Conservation (phyloP, 92 coral and sea anemone species). For the Bergia puertoricense region DNA sequence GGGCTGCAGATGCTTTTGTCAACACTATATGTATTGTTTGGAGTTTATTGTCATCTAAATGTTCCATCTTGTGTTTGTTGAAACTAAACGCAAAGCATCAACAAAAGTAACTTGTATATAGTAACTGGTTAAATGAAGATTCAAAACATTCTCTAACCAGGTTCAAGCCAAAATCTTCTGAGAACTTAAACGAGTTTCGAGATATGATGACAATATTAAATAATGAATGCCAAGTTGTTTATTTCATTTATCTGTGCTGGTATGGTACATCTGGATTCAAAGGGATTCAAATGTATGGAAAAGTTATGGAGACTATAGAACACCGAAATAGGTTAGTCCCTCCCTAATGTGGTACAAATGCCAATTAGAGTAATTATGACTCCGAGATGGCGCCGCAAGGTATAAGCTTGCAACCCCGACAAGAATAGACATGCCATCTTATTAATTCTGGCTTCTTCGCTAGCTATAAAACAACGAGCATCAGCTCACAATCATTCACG, state of each 20-base stretch:
- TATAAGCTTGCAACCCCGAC: slow-evolving; percentile 3
- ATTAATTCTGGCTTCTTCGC: slow-evolving; percentile 4
- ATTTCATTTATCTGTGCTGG: background rate
- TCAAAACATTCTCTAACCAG: background rate
- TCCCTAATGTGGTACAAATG: background rate
- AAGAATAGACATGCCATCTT: slow-evolving; percentile 18
- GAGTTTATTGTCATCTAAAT: slow-evolving; percentile 12
- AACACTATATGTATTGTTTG: slow-evolving; percentile 14
- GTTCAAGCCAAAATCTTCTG: background rate
- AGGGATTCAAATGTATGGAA: background rate
- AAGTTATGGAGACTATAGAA: background rate
- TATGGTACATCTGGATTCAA: background rate
- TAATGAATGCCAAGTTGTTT: background rate
- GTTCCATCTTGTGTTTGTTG: slow-evolving; percentile 6
- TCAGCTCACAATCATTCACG: background rate
- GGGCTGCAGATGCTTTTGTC: slow-evolving; percentile 3
- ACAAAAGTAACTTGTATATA: background rate
- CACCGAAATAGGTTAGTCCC: background rate
- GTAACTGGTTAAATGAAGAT: background rate
- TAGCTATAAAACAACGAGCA: slow-evolving; percentile 19
- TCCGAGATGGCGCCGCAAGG: slow-evolving; percentile 21
- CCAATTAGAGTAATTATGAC: slow-evolving; percentile 30
- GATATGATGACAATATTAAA: background rate
- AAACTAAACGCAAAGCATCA: background rate
- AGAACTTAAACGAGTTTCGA: background rate